Base-by-base conservation (phyloP, 2,797 vertebrate species). In the Neosilurus hyrtlii region DNA sequence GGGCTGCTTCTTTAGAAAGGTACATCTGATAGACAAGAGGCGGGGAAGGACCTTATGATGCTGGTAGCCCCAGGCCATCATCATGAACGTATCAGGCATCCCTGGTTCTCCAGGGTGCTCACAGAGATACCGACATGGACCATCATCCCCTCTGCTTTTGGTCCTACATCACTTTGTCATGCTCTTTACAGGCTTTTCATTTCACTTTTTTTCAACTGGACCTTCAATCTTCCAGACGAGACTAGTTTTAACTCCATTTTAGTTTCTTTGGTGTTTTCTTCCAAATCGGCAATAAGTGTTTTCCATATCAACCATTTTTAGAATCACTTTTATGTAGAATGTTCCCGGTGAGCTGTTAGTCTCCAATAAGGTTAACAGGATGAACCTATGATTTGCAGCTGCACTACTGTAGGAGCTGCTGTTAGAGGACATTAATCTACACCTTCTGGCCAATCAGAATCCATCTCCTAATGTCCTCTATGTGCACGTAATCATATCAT, bases 361-460 rank as follows among this genome's bases (percentile, higher is more conserved):
- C 18, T 20, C n/a, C 2, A 63, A 66, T 24, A 10, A 26, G n/a
- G 6, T 11, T 22, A 3, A 43, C 22, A 43, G 11, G 20, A 68
- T 43, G 10, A 68, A 49, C 35, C 37, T 22, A 9, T 11, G 66
- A 43, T 11, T 10, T 68, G 18, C 66, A 22, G 35, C 35, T 67
- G 65, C 16, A 3, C 15, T 35, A 30, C 65, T 43, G 66, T 43
- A 16, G 22, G 66, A 22, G 35, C 18, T 10, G 18, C 35, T 68
- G 35, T 68, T 43, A 4, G 37, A 68, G 8, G 20, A 68, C 37
- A 10, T 22, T 49, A 70, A 49, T 49, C 67, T 16, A 73, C 43
- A 26, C 70, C 70, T 24, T 72, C 49, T 26, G 14, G 52, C 71
- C 71, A 73, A 73, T 73, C 71, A 54, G 14, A 73, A 73, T 26